Evolutionary conservation across 2,888 invertebrate genomes (phyloP), one percentile per base, ranked within the genome.

Genomic region (Himalopsyche anomala): DNA sequence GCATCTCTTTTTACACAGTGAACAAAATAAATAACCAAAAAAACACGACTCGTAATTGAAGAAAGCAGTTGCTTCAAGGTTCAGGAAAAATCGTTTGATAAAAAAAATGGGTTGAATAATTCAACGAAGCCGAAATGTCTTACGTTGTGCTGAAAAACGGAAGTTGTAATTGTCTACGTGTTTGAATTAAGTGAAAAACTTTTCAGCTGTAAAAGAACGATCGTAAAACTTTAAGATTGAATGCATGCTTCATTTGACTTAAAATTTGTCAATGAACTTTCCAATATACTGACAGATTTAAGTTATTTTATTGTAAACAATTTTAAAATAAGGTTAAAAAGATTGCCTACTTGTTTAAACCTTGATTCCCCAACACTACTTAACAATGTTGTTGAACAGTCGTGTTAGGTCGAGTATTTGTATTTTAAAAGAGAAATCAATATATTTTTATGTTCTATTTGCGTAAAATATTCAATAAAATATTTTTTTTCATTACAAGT

Each of bases 151-250:
- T n/a, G 80, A 15, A 36, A 42, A 40, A 80, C 17, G 51, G 80
- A 42, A 42, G 80, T 45, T 79, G 85, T 69, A 80, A 85, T 85
- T 85, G 85, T 85, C 82, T 85, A 85, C 85, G 85, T 85, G 85
- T 69, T 54, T 40, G 79, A 85, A 85, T 85, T 85, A 85, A 82
- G 80, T 54, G 82, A 79, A 80, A 84, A 84, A 84, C 84, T 84
- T 80, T 82, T 56, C 51, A 40, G n/a, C 82, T 17, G 85, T 80
- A 80, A 40, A 81, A 42, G 74, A 40, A 42, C 62, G 28, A 5
- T 19, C 28, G 56, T 45, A 85, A 85, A 81, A 62, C 80, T 84
- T 79, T 74, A 40, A 42, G 81, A 85, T 85, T 85, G 85, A 85
- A 85, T 85, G 69, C 81, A 62, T 69, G 55, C 80, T 54, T 83